A percentile compares a stretch with the other conserved stretches of the same genome.
phyloP scores from a whole-genome alignment of 2,888 invertebrate genomes.

The Gerosis bhagava region DNA sequence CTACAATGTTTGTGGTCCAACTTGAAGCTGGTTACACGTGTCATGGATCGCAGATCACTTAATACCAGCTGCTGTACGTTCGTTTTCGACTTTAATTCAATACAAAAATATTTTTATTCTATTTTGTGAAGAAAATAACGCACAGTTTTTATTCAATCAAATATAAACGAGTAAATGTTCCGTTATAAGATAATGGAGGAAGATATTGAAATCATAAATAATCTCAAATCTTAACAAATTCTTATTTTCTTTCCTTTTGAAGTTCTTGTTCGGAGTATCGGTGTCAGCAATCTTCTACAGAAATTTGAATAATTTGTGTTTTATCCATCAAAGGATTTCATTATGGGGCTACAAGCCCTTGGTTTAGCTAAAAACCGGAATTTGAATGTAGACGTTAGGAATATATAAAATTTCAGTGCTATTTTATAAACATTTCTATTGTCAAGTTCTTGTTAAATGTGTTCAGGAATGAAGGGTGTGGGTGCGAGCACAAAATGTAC shows the following conservation, averaged over 20 bases:
- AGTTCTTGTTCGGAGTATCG: slow-evolving; percentile 38
- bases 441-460: no score
- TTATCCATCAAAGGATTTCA: slow-evolving; percentile 45
- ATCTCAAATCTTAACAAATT: slow-evolving; percentile 39
- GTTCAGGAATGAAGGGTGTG: no score
- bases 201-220: slow-evolving; percentile 39
- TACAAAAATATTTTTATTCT: no score
- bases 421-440: no score
- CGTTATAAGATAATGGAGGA: slow-evolving; percentile 30
- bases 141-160: slow-evolving; percentile 12
- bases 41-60: no score
- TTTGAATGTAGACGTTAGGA: no score
- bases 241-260: slow-evolving; percentile 40
- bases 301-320: slow-evolving; percentile 45
- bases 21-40: no score
- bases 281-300: slow-evolving; percentile 41
- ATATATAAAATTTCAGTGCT: no score
- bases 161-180: slow-evolving; percentile 23
- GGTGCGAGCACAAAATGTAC: slow-evolving; percentile 42
- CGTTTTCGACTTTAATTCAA: no score
- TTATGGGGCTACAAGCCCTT: slow-evolving; percentile 38
- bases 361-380: slow-evolving; percentile 37
- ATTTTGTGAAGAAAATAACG: no score
- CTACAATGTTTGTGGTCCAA: no score
- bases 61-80: no score